Base-by-base conservation (phyloP, 1,140 invertebrate genomes). In the Pogonomyrmex californicus region DNA sequence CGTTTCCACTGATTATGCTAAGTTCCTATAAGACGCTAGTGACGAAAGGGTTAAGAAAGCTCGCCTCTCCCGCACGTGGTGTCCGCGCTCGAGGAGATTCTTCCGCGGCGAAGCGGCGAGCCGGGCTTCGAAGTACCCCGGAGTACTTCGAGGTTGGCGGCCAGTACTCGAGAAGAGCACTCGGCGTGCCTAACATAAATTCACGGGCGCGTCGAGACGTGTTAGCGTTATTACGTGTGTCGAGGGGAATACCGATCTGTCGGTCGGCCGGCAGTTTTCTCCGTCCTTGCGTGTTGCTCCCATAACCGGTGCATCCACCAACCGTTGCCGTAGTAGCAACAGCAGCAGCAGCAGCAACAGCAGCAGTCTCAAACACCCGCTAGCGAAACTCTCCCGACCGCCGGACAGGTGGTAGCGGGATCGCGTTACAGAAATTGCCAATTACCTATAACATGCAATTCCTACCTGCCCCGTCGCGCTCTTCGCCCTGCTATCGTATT, bases 351-450 rank as follows among this genome's bases (percentile, higher is more conserved):
- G 51, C 62, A 44, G 44, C 63, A 41, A 41, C 33, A 60, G 51
- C 75, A 60, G 30, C 63, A 30, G 85, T 49, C 38, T 49, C 78
- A 58, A 78, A 89, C 88, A 87, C 73, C 58, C 73, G 78, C 70
- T 75, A 77, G 88, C 62, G 58, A 87, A 78, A 73, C 62, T 86
- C 86, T 86, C 86, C 82, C 88, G 58, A 10, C 30, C 58, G 91
- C n/a, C 88, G 90, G 88, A 91, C 87, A 89, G 89, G 92, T 92
- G 86, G 92, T 92, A 92, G 92, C 89, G 87, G 87, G 88, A 93
- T 93, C 91, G 89, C 91, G 92, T 94, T 94, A 92, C 93, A 94
- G 92, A 94, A 94, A 94, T 94, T 94, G 93, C 94, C 94, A 94
- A 94, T 94, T 94, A 94, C 89, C 90, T 88, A 87, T 93, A 94